Percentiles rank a stretch among this genome's conserved stretches.
These are phyloP conservation scores for Heptranchias perlo DNA, from an alignment of 2,113 vertebrate genomes.

Conservation along the genomic window DNA sequence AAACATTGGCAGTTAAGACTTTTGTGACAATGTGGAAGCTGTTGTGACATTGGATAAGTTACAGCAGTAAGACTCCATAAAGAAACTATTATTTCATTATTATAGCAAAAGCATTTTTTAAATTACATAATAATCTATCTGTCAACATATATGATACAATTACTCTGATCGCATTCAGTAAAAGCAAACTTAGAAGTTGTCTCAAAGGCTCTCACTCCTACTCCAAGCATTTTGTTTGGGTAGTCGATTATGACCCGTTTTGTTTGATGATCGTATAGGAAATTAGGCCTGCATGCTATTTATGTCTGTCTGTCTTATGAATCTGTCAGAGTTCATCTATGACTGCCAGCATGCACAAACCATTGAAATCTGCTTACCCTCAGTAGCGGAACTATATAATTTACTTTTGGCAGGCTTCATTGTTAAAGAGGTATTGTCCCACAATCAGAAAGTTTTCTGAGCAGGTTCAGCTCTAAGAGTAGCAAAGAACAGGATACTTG, in stretches of 20 bases:
- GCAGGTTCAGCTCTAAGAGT: background rate
- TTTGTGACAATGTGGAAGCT: background rate
- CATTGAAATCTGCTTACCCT: background rate
- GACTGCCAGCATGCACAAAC: background rate
- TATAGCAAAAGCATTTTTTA: background rate
- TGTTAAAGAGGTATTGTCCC: background rate
- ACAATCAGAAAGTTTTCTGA: background rate
- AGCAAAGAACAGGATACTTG: background rate
- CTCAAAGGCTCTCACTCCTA: background rate
- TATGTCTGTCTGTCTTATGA: background rate
- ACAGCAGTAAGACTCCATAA: background rate
- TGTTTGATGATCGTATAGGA: background rate
- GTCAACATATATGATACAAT: constrained; percentile 1
- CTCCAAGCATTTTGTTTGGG: background rate
- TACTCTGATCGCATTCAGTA: background rate
- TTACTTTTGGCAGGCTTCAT: constrained; percentile 9
- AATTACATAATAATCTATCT: background rate
- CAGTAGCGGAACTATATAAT: background rate
- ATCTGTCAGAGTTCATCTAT: background rate
- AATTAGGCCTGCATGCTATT: background rate
- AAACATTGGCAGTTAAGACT: background rate
- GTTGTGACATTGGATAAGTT: background rate
- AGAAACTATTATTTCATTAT: background rate
- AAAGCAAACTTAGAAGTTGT: background rate
- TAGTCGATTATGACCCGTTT: background rate